phyloP scores from a whole-genome alignment of 1,140 invertebrate genomes.

The Brachionus rotundiformis region DNA sequence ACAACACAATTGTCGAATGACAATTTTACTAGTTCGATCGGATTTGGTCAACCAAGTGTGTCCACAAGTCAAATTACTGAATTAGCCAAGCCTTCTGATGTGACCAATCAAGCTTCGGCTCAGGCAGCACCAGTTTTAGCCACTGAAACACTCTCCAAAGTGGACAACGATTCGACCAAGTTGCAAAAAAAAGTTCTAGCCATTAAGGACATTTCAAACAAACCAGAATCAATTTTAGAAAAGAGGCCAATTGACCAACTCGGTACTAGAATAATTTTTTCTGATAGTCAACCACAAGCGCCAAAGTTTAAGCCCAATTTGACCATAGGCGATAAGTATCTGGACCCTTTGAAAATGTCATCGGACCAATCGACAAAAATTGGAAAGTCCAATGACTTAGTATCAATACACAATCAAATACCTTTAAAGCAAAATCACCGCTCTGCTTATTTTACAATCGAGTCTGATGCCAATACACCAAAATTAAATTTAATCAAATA shows the following conservation, averaged over 20 bases:
- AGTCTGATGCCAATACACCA: not conserved
- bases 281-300: conserved; percentile 68
- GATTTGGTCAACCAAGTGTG: conserved; percentile 66
- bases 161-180: not conserved
- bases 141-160: not conserved
- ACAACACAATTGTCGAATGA: not conserved
- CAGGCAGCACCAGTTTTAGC: not conserved
- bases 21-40: conserved; percentile 18
- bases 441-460: not conserved
- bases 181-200: conserved; percentile 32
- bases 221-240: not conserved
- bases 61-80: conserved; percentile 61
- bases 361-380: not conserved
- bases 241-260: not conserved
- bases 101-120: not conserved
- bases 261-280: conserved; percentile 52
- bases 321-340: not conserved
- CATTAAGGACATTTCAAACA: not conserved
- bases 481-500: conserved; percentile 15
- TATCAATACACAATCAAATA: conserved; percentile 29
- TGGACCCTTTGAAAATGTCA: not conserved
- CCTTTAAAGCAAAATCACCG: not conserved
- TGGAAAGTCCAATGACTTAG: not conserved
- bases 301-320: conserved; percentile 56
- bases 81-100: conserved; percentile 53